These are phyloP conservation scores for Falco punctatus DNA, from an alignment of 2,113 vertebrate genomes.

Conservation along the genomic window DNA sequence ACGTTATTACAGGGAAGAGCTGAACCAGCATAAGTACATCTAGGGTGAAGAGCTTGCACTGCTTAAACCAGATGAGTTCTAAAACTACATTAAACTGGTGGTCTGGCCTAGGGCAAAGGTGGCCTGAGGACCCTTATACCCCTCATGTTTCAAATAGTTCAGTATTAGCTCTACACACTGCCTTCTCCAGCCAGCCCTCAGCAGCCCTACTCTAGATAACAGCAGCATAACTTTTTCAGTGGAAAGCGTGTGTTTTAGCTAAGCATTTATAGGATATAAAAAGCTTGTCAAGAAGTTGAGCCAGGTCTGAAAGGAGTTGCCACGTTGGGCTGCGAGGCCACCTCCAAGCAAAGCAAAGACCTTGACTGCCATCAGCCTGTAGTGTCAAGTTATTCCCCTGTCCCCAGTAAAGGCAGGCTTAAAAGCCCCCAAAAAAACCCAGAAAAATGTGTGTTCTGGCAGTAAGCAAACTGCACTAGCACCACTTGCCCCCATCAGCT, in stretches of 20 bases:
- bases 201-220: not conserved
- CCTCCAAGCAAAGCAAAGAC: slow-evolving; percentile 9
- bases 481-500: slow-evolving; percentile 53
- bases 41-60: not conserved
- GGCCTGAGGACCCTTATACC: accelerated
- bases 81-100: not conserved
- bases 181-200: not conserved
- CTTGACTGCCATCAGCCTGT: not conserved
- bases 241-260: not conserved
- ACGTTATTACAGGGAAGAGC: accelerated
- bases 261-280: not conserved
- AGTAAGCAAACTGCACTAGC: not conserved
- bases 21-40: not conserved
- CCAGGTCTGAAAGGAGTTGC: not conserved
- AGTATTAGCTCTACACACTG: not conserved
- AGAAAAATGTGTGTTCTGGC: not conserved
- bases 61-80: not conserved
- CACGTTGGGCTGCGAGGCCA: not conserved
- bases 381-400: not conserved
- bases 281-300: not conserved
- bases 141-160: not conserved
- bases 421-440: not conserved
- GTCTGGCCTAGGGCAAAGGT: not conserved
- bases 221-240: not conserved
- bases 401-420: not conserved